Evolutionary conservation across 2,888 invertebrate species (phyloP), one percentile per base, ranked within the genome.

Genomic region (Athalia circularis): DNA sequence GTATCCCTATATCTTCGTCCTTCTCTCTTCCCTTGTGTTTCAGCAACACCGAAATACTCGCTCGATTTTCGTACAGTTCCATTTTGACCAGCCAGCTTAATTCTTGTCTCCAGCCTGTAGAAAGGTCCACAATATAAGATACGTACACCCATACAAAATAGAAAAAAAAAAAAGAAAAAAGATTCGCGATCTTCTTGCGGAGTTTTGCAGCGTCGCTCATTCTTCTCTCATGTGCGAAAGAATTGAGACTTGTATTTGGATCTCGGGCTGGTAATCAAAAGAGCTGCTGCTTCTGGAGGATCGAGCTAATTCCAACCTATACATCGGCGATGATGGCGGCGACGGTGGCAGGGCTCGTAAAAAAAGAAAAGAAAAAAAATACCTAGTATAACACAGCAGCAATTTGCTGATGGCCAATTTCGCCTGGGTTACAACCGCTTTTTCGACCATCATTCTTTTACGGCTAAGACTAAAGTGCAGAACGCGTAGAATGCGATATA

Each of bases 321-420:
- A 29, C 29, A 29, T 29, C 29, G 29, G 29, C 29, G 29, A 29
- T 29, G 29, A 29, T 29, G 29, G 29, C 29, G 29, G 29, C 29
- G 29, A 29, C 29, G 29, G 29, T 3, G n/a, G 9, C 6, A 45
- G n/a, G 6, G 15, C 4, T 2, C 8, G 59, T 13, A 11, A 29
- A 64, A 45, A 64, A 45, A 15, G 1, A 45, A 64, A 64, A 6
- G 45, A 45, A 64, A 64, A 45, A 11, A 45, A n/a, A 47, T 11
- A 8, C 29, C 5, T 64, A 59, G 43, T 64, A 64, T 47, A 64
- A 64, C 45, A n/a, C 43, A 64, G 29, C 29, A 29, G 64, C 64
- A 64, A 64, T 47, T 64, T 47, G 64, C 43, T 47, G 64, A 64
- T 64, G 64, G 64, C 64, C 64, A 64, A 64, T 64, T 47, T 64